These are phyloP conservation scores for Homarus gammarus DNA, from an alignment of 2,888 invertebrate species.

Conservation along the genomic window DNA sequence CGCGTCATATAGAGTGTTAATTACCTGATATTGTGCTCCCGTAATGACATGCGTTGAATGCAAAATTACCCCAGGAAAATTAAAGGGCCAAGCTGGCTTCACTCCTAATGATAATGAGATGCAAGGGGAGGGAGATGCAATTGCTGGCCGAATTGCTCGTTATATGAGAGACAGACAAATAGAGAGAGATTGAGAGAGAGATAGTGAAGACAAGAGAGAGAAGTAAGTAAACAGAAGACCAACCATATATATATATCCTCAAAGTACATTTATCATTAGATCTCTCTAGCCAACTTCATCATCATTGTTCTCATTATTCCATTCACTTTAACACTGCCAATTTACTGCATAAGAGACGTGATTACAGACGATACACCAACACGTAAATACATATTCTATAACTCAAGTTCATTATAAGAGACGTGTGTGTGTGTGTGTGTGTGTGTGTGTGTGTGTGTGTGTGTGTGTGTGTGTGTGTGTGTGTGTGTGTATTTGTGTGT, in stretches of 20 bases:
- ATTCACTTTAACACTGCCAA: too few relatives aligned
- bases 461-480: too few relatives aligned
- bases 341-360: too few relatives aligned
- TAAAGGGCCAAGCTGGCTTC: slow-evolving; percentile 67
- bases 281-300: slow-evolving; percentile 25
- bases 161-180: slow-evolving; percentile 60
- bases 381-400: slow-evolving; percentile 9
- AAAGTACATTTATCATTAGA: background rate
- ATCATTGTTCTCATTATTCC: background rate
- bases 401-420: slow-evolving; percentile 24
- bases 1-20: slow-evolving; percentile 70
- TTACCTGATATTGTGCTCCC: slow-evolving; percentile 71
- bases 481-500: too few relatives aligned
- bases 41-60: slow-evolving; percentile 73
- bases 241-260: background rate
- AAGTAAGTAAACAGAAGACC: background rate
- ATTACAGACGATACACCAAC: background rate
- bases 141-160: slow-evolving; percentile 40
- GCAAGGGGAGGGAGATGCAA: slow-evolving; percentile 56
- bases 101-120: slow-evolving; percentile 73
- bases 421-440: background rate
- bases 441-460: background rate
- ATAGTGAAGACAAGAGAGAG: background rate
- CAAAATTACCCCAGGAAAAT: slow-evolving; percentile 73
- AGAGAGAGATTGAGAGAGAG: slow-evolving; percentile 31